These are phyloP conservation scores for Condylura cristata DNA, from an alignment of 2,113 vertebrate species.

Conservation along the genomic window DNA sequence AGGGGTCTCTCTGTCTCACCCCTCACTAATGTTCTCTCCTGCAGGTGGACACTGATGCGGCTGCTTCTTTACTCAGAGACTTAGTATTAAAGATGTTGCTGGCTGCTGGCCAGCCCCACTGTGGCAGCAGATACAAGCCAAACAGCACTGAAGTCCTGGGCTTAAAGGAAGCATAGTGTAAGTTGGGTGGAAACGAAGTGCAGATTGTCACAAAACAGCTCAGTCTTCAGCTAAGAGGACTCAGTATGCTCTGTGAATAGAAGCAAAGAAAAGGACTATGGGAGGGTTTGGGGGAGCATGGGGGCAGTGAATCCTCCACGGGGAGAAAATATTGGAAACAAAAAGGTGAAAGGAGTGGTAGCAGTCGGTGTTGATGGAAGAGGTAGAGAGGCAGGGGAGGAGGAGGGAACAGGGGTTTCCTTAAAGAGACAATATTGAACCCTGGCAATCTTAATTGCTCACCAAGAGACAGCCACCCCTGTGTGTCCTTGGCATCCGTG, in stretches of 20 bases:
- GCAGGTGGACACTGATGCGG: conserved; percentile 29
- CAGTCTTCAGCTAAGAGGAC: conserved; percentile 31
- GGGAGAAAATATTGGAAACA: background rate
- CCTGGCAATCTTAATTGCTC: background rate
- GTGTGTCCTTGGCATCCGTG: background rate
- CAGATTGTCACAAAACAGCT: conserved; percentile 67
- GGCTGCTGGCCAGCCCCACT: conserved; percentile 38
- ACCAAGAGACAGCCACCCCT: background rate
- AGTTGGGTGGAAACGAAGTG: conserved; percentile 68
- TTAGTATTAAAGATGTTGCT: conserved; percentile 60
- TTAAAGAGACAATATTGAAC: conserved; percentile 32
- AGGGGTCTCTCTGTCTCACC: background rate
- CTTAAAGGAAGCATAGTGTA: conserved; percentile 44
- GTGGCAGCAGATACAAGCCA: conserved; percentile 58
- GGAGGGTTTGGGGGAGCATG: background rate
- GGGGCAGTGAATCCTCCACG: background rate
- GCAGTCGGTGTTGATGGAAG: background rate
- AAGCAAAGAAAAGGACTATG: conserved; percentile 44
- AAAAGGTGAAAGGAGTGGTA: background rate
- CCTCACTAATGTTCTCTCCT: background rate
- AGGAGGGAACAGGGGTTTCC: background rate
- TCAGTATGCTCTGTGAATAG: conserved; percentile 61
- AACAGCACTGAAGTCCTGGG: background rate
- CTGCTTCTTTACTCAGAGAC: background rate
- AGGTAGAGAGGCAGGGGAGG: background rate